Conservation (phyloP, 2,797 vertebrate species). For the Phylloscopus collybita region DNA sequence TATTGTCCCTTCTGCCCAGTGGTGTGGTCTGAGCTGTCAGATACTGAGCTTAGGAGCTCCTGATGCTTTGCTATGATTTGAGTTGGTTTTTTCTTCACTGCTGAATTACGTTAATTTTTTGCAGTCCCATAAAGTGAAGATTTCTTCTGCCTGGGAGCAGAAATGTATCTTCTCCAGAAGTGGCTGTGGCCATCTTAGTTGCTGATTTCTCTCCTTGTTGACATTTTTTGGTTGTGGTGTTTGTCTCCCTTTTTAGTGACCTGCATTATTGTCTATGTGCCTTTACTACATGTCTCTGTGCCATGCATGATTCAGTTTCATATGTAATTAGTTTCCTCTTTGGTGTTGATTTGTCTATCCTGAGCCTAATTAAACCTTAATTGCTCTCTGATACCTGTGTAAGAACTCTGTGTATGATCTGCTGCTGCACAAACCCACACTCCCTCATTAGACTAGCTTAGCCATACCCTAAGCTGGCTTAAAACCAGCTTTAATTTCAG, state of each 20-base stretch:
- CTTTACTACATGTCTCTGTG: background rate
- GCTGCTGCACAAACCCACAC: background rate
- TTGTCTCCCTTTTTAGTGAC: background rate
- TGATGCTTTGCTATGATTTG: background rate
- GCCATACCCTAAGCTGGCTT: background rate
- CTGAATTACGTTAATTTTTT: background rate
- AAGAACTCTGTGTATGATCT: background rate
- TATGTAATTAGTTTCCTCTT: background rate
- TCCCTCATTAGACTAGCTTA: background rate
- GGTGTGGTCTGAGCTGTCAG: background rate
- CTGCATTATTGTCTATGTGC: background rate
- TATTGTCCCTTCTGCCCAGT: background rate
- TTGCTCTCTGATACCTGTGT: background rate
- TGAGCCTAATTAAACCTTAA: conserved; percentile 12
- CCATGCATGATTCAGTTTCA: background rate
- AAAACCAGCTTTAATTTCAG: background rate
- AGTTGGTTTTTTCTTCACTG: background rate
- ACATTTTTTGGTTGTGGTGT: background rate
- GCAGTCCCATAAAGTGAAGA: background rate
- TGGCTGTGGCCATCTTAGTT: background rate
- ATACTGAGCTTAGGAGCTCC: background rate
- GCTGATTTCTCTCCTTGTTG: background rate
- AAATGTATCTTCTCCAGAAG: background rate
- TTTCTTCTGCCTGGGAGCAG: background rate
- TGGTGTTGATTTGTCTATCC: background rate